Conservation (phyloP, 2,797 vertebrate species). For the Argyrosomus regius region DNA sequence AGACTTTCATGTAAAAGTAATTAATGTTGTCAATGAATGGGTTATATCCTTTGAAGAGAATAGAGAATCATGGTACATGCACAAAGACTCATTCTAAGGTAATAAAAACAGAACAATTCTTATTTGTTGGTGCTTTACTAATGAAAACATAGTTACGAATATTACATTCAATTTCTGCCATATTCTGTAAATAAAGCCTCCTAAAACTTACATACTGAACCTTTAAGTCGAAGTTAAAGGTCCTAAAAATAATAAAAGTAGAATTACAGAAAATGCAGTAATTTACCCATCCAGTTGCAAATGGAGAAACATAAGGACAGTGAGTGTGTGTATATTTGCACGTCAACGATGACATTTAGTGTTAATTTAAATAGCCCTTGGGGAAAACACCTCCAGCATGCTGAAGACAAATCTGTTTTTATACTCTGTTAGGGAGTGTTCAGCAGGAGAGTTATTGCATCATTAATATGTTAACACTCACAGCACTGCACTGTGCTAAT, state of each 20-base stretch:
- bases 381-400: conserved; percentile 9
- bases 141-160: no score
- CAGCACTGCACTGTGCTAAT: not conserved
- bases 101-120: no score
- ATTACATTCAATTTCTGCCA: no score
- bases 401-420: conserved; percentile 21
- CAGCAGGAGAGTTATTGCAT: conserved; percentile 15
- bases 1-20: not conserved
- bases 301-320: not conserved
- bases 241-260: no score
- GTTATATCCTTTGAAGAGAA: not conserved
- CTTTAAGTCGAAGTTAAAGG: no score
- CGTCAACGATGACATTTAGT: not conserved
- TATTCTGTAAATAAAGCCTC: no score
- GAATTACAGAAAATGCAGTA: no score
- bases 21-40: conserved; percentile 6
- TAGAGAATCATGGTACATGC: not conserved
- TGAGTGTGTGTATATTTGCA: not conserved
- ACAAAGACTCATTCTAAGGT: not conserved
- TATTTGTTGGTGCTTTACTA: no score
- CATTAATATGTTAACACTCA: not conserved
- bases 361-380: conserved; percentile 11
- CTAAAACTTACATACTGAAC: no score
- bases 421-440: conserved; percentile 11
- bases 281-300: not conserved